Evolutionary conservation across 2,113 vertebrate species (phyloP).

Genomic region (Aviceda subcristata): DNA sequence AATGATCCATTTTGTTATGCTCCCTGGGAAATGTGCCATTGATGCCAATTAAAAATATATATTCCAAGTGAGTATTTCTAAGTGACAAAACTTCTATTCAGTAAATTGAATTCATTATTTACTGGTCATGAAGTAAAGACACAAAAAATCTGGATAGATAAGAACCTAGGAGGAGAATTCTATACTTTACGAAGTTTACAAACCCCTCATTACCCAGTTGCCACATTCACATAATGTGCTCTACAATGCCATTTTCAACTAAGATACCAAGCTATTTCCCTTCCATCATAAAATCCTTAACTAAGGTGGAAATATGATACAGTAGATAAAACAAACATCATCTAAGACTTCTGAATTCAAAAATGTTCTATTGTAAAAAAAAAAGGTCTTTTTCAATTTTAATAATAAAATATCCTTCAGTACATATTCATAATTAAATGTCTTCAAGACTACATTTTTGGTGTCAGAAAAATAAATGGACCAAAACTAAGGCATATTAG

Average conservation of each 20-base stretch:
- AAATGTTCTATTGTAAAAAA: not conserved
- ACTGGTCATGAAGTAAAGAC: constrained; percentile 71
- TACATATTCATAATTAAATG: constrained; percentile 44
- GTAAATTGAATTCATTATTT: constrained; percentile 81
- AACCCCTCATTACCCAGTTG: constrained; percentile 25
- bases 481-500: constrained; percentile 23
- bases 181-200: constrained; percentile 43
- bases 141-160: constrained; percentile 53
- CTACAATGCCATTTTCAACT: not conserved
- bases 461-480: constrained; percentile 41
- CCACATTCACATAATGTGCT: not conserved
- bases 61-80: constrained; percentile 78
- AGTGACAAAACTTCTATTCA: constrained; percentile 75
- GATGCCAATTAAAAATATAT: constrained; percentile 84
- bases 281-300: constrained; percentile 18
- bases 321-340: constrained; percentile 12
- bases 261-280: not conserved
- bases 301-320: not conserved
- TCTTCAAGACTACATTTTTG: constrained; percentile 22
- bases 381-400: not conserved
- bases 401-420: constrained; percentile 27
- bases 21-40: constrained; percentile 79
- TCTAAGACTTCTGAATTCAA: constrained; percentile 1
- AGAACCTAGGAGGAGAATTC: constrained; percentile 53
- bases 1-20: constrained; percentile 83